phyloP scores from a whole-genome alignment of 1,140 invertebrate species.

The Macrostomum lignano region DNA sequence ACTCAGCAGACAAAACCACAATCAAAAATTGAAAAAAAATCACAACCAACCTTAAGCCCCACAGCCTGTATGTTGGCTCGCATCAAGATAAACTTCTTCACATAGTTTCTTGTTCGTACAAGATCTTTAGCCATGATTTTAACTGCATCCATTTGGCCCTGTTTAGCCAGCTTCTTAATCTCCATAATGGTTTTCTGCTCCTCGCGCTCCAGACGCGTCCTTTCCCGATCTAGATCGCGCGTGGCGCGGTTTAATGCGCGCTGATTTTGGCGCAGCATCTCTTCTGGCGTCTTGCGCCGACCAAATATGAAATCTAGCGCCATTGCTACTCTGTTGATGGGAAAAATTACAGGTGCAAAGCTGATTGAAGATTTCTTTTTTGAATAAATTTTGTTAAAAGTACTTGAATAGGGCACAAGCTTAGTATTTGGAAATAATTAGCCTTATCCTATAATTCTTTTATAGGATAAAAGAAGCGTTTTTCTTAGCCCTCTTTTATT shows the following conservation, averaged over 20 bases:
- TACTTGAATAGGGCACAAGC: no score
- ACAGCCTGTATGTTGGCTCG: slow-evolving; percentile 57
- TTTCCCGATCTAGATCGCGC: slow-evolving; percentile 75
- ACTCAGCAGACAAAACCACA: no score
- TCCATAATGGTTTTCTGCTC: slow-evolving; percentile 93
- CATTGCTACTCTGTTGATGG: no score
- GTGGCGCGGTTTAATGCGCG: slow-evolving; percentile 91
- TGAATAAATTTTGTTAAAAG: no score
- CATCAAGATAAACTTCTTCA: slow-evolving; percentile 98
- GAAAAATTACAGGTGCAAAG: no score
- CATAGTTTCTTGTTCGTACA: slow-evolving; percentile 64
- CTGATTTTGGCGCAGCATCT: slow-evolving; percentile 91
- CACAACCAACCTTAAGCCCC: no score
- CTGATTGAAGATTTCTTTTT: no score
- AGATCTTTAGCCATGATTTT: slow-evolving; percentile 99
- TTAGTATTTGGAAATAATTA: no score
- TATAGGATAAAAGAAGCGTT: no score
- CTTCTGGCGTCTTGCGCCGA: slow-evolving; percentile 71
- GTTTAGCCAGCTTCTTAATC: slow-evolving; percentile 95
- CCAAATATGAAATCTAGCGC: slow-evolving; percentile 47
- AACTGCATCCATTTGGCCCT: slow-evolving; percentile 97
- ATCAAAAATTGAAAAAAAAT: no score
- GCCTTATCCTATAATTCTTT: no score
- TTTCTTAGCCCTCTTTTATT: no score
- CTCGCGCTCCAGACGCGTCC: slow-evolving; percentile 78